A percentile compares a stretch with the other conserved stretches of the same genome.
Evolutionary conservation across 64 coral and sea anemone species (phyloP).

Genomic region (Pocillopora verrucosa): DNA sequence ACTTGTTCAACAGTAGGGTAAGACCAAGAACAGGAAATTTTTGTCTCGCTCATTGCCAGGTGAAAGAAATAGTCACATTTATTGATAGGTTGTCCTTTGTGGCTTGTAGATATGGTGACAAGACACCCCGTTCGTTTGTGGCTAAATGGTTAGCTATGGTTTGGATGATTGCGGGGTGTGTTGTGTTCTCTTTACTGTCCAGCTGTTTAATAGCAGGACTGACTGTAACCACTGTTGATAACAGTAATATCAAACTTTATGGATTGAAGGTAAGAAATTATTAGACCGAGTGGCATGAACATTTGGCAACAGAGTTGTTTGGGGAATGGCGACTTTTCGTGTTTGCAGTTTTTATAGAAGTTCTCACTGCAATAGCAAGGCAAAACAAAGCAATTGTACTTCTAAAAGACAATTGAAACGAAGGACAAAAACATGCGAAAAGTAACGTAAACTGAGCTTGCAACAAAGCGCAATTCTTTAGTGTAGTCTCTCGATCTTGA

Average conservation of each 20-base stretch:
- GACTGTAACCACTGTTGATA: neutral
- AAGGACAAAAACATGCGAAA: no score
- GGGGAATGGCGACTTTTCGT: no score
- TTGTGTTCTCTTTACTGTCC: neutral
- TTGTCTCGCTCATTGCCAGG: neutral
- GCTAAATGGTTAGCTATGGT: neutral
- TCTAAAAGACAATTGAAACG: no score
- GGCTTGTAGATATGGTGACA: slow-evolving; percentile 8
- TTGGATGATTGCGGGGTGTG: neutral
- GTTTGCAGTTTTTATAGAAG: no score
- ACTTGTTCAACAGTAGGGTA: slow-evolving; percentile 41
- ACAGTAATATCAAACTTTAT: neutral
- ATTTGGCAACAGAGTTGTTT: no score
- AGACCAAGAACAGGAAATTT: neutral
- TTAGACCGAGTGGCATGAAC: neutral
- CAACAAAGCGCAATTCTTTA: no score
- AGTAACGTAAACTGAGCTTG: no score
- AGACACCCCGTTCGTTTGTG: neutral
- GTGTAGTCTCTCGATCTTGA: no score
- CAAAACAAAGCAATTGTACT: no score
- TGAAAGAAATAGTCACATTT: neutral
- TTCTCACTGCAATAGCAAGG: no score
- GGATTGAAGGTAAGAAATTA: neutral
- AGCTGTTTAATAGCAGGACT: neutral
- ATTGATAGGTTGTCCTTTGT: neutral